Percentiles rank a stretch among this genome's conserved stretches.
Conservation (phyloP, 2,797 vertebrate species). For the Thunnus albacares region DNA sequence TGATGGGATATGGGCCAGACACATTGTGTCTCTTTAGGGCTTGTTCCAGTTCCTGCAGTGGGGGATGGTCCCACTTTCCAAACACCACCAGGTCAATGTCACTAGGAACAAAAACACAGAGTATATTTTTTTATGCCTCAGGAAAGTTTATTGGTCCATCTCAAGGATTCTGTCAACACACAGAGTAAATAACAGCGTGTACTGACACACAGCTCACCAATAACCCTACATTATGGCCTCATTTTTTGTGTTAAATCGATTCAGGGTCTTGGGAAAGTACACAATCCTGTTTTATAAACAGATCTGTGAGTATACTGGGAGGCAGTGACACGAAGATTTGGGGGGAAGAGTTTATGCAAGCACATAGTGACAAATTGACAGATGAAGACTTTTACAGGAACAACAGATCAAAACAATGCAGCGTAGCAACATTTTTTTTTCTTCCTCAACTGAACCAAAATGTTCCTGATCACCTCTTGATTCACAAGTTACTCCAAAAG, state of each 20-base stretch:
- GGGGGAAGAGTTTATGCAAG: too few species aligned
- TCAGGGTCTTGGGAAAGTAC: neutral
- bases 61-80: slow-evolving; percentile 96
- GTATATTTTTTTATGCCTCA: neutral
- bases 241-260: neutral
- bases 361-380: neutral
- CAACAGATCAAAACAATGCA: neutral
- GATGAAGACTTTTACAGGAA: neutral
- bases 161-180: neutral
- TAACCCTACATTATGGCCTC: neutral
- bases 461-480: neutral
- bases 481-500: neutral
- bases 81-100: slow-evolving; percentile 99
- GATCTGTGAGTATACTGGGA: neutral
- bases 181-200: neutral
- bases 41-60: slow-evolving; percentile 95
- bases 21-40: slow-evolving; percentile 94
- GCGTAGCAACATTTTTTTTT: neutral
- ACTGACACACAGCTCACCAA: neutral
- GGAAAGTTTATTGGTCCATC: neutral
- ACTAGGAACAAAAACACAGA: slow-evolving; percentile 77
- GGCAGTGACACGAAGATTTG: too few species aligned
- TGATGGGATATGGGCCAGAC: slow-evolving; percentile 94
- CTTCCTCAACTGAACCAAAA: neutral
- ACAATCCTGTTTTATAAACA: neutral